Evolutionary conservation across 2,888 invertebrate genomes (phyloP).

Genomic region (Agrochola lota): DNA sequence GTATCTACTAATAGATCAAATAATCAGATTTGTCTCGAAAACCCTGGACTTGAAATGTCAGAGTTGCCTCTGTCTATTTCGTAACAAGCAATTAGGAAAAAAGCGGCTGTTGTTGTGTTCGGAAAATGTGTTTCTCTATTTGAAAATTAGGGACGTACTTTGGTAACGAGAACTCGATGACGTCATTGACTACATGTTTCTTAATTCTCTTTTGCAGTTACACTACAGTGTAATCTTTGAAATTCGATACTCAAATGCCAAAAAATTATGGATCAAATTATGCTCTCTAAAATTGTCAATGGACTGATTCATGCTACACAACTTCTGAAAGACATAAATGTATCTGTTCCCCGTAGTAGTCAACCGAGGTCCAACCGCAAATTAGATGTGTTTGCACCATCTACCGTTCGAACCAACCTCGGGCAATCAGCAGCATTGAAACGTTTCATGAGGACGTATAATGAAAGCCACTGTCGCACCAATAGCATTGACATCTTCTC

Average conservation of each 20-base stretch:
- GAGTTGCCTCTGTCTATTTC: not conserved
- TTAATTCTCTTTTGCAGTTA: not conserved
- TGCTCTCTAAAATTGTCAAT: no score
- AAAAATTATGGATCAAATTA: not conserved
- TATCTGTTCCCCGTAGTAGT: no score
- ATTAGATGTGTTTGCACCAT: no score
- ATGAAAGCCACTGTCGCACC: no score
- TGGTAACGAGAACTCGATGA: not conserved
- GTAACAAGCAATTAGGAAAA: constrained; percentile 6
- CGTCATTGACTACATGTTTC: not conserved
- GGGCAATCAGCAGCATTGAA: no score
- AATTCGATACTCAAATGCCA: not conserved
- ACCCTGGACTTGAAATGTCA: not conserved
- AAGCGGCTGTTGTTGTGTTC: not conserved
- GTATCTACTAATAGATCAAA: not conserved
- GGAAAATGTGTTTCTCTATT: not conserved
- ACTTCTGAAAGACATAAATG: no score
- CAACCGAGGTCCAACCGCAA: no score
- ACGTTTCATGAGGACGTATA: no score
- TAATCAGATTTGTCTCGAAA: not conserved
- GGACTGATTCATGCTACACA: no score
- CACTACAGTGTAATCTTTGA: not conserved
- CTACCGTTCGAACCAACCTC: no score
- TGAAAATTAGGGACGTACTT: not conserved
- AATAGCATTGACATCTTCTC: no score